Evolutionary conservation across 2,113 vertebrate species (phyloP), one percentile per base, ranked within the genome.

Genomic region (Archocentrus centrarchus): DNA sequence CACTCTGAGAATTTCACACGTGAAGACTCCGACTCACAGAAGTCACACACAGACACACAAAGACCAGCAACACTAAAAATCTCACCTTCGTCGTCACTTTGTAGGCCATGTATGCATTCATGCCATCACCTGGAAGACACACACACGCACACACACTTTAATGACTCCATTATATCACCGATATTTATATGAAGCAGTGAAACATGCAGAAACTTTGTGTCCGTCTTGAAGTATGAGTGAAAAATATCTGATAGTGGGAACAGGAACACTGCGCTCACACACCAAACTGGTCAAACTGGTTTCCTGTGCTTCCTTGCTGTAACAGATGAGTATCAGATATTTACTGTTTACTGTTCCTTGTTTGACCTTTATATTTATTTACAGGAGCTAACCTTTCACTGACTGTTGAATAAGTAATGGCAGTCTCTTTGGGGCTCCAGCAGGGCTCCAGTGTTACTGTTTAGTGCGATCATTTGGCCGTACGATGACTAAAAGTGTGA

Each of bases 51-150:
- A 70, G 27, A 30, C 20, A 70, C 18, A 68, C 41, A 68, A 50
- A 50, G 18, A 70, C 30, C 5, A 50, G 47, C 2, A 11, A 32
- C 30, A 73, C 13, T 57, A 79, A 0, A 0, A 37, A 0, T 20
- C 88, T 88, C 88, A 98, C 98, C 97, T 98, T 98, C 44, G 97
- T 99, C 6, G 97, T 96, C 85, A 99, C 98, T 96, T 97, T 98
- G 87, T 99, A 99, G 32, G 98, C 98, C 98, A 99, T 99, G 86
- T 97, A 99, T 17, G 98, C 98, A 89, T 99, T 99, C 98, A 99
- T 99, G 78, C 98, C 98, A 85, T 99, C 98, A 44, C 98, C 98
- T 99, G 77, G 75, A 37, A 88, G 55, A 89, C 39, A 86, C 59
- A 79, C 37, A 73, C 17, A 53, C 44, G 5, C 30, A 22, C 11